Evolutionary conservation across 2,888 invertebrate species (phyloP).

Genomic region (Marronus borbonicus): DNA sequence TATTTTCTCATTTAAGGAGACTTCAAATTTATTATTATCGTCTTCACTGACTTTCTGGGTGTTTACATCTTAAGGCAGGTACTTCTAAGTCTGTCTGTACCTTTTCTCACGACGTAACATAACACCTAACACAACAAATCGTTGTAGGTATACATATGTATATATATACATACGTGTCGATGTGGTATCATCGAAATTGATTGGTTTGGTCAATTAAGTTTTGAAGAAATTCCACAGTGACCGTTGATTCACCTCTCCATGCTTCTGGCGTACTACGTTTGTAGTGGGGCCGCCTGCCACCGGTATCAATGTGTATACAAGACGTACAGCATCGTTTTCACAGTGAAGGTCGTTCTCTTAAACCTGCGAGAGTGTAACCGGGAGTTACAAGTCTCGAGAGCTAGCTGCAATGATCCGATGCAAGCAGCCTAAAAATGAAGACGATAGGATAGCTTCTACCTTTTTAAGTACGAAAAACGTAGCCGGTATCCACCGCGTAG

Average conservation of each 20-base stretch:
- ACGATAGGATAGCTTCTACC: background rate
- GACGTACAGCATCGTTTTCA: conserved; percentile 4
- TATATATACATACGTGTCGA: background rate
- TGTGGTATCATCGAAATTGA: conserved; percentile 22
- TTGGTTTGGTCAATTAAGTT: conserved; percentile 49
- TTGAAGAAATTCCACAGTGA: conserved; percentile 57
- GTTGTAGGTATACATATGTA: background rate
- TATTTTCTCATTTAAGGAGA: no score
- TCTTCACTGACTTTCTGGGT: no score
- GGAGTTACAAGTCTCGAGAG: background rate
- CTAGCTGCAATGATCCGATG: conserved; percentile 14
- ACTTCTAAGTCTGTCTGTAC: no score
- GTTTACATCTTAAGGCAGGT: no score
- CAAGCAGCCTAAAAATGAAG: background rate
- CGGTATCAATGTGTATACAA: background rate
- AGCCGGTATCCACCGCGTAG: no score
- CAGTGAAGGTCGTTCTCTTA: conserved; percentile 55
- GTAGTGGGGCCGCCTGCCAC: background rate
- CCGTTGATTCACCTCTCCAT: conserved; percentile 55
- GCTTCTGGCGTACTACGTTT: conserved; percentile 52
- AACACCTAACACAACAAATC: background rate
- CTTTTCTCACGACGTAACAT: no score
- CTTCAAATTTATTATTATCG: no score
- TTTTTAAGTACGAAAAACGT: conserved; percentile 4
- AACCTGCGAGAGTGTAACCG: conserved; percentile 23